Evolutionary conservation across 2,113 vertebrate genomes (phyloP).

Genomic region (Aegithalos caudatus): DNA sequence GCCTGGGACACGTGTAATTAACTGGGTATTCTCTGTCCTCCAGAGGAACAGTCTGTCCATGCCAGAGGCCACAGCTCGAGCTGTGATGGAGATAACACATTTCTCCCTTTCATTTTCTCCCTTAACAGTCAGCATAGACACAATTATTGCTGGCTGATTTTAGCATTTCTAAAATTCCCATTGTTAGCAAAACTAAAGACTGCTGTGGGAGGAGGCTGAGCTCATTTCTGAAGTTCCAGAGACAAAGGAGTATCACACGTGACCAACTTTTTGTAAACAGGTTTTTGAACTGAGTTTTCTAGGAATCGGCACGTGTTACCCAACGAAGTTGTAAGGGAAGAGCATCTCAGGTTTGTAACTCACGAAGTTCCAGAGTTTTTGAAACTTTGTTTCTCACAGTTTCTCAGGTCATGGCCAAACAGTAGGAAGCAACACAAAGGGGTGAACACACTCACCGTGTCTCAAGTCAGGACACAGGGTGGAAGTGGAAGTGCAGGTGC

Average conservation of each 20-base stretch:
- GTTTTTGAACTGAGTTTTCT: not conserved
- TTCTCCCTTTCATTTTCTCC: not conserved
- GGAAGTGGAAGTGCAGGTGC: not conserved
- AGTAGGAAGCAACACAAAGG: not conserved
- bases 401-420: rapidly evolving
- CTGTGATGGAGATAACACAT: not conserved
- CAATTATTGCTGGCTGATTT: not conserved
- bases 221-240: not conserved
- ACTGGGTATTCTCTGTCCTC: not conserved
- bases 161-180: not conserved
- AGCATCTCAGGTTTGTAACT: not conserved
- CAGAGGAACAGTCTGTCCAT: not conserved
- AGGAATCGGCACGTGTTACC: not conserved
- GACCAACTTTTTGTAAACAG: not conserved
- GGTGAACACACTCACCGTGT: rapidly evolving
- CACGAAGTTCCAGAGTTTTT: not conserved
- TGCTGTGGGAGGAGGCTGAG: not conserved
- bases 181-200: not conserved
- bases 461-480: no score
- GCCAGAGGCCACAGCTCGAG: not conserved
- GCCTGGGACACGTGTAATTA: not conserved
- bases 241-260: not conserved
- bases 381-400: not conserved
- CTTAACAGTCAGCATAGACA: not conserved
- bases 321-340: not conserved